Conservation (phyloP, 2,113 vertebrate genomes). For the Thryonomys swinderianus region DNA sequence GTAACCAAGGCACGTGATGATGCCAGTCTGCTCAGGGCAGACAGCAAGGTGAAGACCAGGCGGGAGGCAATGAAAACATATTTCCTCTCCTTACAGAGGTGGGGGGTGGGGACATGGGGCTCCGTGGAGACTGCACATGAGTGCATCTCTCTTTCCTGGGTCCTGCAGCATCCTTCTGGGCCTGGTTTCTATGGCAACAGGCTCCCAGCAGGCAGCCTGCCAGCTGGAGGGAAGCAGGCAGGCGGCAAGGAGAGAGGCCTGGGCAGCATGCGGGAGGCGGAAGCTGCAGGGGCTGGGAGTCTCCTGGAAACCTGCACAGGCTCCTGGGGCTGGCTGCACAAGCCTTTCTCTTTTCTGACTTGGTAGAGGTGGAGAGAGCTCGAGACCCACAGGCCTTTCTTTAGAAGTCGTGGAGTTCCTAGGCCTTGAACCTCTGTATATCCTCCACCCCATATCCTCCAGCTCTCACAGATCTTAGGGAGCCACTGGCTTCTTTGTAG, state of each 20-base stretch:
- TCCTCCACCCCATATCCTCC: neutral
- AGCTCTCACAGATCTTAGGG: neutral
- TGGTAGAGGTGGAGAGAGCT: neutral
- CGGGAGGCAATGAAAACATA: neutral
- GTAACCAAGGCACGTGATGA: neutral
- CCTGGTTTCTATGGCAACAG: slow-evolving; percentile 86
- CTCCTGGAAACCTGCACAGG: slow-evolving; percentile 28
- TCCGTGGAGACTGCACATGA: slow-evolving; percentile 74
- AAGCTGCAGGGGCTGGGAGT: slow-evolving; percentile 54
- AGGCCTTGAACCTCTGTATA: slow-evolving; percentile 26
- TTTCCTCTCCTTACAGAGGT: slow-evolving; percentile 20
- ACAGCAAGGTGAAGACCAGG: slow-evolving; percentile 13
- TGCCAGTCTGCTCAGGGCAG: neutral
- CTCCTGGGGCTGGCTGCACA: neutral
- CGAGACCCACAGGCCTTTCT: slow-evolving; percentile 2
- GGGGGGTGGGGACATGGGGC: slow-evolving; percentile 75
- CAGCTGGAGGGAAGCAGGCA: slow-evolving; percentile 77
- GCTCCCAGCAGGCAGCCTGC: slow-evolving; percentile 81
- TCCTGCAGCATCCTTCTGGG: slow-evolving; percentile 83
- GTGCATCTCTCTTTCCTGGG: slow-evolving; percentile 78
- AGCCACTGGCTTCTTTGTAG: neutral
- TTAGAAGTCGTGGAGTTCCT: slow-evolving; percentile 40
- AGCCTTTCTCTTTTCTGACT: neutral
- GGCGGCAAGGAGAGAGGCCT: slow-evolving; percentile 70
- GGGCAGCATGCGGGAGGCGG: slow-evolving; percentile 64